These are phyloP conservation scores for Palythoa heliodiscus DNA, from an alignment of 92 coral and sea anemone genomes.

Conservation along the genomic window DNA sequence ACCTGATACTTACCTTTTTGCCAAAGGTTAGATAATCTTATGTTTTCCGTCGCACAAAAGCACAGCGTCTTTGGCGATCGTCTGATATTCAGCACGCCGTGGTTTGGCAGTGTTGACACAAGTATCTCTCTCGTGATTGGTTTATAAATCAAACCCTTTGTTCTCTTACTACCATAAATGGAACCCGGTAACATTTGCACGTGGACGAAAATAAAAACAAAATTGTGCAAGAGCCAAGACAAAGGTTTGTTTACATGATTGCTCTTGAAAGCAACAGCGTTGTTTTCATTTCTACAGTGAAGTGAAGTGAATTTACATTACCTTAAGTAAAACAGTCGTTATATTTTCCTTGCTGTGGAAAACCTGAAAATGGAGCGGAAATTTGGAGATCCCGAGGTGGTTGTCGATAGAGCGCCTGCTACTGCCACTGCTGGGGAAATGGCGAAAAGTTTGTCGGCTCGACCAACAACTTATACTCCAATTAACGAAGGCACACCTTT, in stretches of 20 bases:
- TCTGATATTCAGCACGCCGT: too few species aligned
- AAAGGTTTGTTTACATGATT: not conserved
- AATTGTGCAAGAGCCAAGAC: constrained; percentile 32
- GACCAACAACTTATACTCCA: not conserved
- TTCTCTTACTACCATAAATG: constrained; percentile 29
- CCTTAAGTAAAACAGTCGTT: not conserved
- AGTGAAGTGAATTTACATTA: not conserved
- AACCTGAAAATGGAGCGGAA: constrained; percentile 14
- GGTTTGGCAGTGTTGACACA: not conserved
- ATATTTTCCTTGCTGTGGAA: not conserved
- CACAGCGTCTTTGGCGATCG: too few species aligned
- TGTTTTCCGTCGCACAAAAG: not conserved
- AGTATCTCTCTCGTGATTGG: constrained; percentile 7
- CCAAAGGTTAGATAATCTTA: not conserved
- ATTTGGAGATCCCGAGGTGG: not conserved
- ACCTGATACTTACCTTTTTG: not conserved
- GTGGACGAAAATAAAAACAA: not conserved
- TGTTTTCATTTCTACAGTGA: not conserved
- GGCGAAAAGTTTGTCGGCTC: not conserved
- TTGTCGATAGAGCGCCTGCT: not conserved
- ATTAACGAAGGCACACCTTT: constrained; percentile 31
- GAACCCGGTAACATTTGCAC: constrained; percentile 16
- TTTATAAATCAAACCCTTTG: not conserved
- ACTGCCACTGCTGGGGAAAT: not conserved
- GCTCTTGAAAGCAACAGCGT: not conserved